These are phyloP conservation scores for Tanytarsus gracilentus DNA, from an alignment of 2,888 invertebrate genomes.

Conservation along the genomic window DNA sequence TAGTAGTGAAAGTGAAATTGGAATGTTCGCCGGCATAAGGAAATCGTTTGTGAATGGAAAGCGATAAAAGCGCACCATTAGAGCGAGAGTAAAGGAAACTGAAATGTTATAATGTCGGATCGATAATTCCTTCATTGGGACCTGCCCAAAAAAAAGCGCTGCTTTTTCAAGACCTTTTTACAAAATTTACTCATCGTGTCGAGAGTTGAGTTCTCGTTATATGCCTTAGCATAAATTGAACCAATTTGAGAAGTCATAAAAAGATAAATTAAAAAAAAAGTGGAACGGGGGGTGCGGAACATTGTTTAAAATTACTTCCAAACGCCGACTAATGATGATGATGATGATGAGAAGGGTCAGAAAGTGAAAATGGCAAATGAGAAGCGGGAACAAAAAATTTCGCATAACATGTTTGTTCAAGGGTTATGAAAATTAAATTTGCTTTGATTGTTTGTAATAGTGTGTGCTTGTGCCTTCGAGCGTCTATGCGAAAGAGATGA, in stretches of 20 bases:
- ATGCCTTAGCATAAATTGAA: conserved; percentile 21
- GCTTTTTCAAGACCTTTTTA: background rate
- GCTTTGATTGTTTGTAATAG: too few species aligned
- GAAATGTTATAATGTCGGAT: conserved; percentile 11
- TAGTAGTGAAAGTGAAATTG: background rate
- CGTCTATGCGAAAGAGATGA: too few species aligned
- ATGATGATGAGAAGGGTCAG: too few species aligned
- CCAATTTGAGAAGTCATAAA: conserved; percentile 21
- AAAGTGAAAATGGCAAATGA: too few species aligned
- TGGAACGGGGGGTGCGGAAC: background rate
- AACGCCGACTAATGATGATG: background rate
- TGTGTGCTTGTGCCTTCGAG: too few species aligned
- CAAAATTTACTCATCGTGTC: background rate
- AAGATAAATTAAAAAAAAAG: conserved; percentile 23
- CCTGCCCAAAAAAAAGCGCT: background rate
- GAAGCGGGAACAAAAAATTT: too few species aligned
- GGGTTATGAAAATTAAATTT: too few species aligned
- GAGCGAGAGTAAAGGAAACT: conserved; percentile 1
- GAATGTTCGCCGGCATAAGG: background rate
- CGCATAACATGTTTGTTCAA: too few species aligned
- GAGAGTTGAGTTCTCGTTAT: background rate
- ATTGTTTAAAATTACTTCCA: background rate
- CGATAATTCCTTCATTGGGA: background rate
- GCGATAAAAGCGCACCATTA: conserved; percentile 18
- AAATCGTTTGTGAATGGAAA: conserved; percentile 10